Conservation (phyloP, 53 echinoderm and acorn worm genomes). For the Temnopleurus reevesii region DNA sequence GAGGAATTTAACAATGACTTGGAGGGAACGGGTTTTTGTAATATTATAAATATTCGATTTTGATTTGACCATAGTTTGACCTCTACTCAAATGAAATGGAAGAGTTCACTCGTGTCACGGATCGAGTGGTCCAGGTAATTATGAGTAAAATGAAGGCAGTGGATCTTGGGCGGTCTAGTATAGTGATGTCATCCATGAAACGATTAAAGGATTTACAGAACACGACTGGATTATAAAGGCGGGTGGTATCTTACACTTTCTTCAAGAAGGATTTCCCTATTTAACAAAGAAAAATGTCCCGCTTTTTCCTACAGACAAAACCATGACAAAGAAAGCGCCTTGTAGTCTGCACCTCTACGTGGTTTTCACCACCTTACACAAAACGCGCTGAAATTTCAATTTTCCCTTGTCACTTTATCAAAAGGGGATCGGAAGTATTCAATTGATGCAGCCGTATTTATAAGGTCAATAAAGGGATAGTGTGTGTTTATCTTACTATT, state of each 20-base stretch:
- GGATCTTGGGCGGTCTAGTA: too few relatives aligned
- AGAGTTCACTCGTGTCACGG: conserved; percentile 4
- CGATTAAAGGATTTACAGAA: neutral
- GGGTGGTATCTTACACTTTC: conserved; percentile 18
- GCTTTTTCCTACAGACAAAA: neutral
- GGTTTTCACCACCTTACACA: conserved; percentile 14
- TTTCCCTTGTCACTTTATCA: neutral
- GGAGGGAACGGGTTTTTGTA: too few relatives aligned
- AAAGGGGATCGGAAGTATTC: conserved; percentile 27
- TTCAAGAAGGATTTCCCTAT: neutral
- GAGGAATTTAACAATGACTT: too few relatives aligned
- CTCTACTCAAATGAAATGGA: too few relatives aligned
- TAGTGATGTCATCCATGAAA: conserved; percentile 5
- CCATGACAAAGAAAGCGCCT: conserved; percentile 9
- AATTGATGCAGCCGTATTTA: conserved; percentile 1
- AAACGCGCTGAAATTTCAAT: conserved; percentile 27
- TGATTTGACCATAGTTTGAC: too few relatives aligned
- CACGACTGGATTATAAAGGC: neutral
- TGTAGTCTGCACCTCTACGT: neutral
- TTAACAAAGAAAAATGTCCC: neutral
- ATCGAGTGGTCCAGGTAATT: too few relatives aligned
- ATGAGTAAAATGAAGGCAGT: too few relatives aligned
- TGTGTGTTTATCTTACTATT: conserved; percentile 24
- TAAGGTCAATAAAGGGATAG: conserved; percentile 20
- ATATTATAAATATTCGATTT: too few relatives aligned